phyloP scores from a whole-genome alignment of 2,113 vertebrate genomes.

The Numida meleagris region DNA sequence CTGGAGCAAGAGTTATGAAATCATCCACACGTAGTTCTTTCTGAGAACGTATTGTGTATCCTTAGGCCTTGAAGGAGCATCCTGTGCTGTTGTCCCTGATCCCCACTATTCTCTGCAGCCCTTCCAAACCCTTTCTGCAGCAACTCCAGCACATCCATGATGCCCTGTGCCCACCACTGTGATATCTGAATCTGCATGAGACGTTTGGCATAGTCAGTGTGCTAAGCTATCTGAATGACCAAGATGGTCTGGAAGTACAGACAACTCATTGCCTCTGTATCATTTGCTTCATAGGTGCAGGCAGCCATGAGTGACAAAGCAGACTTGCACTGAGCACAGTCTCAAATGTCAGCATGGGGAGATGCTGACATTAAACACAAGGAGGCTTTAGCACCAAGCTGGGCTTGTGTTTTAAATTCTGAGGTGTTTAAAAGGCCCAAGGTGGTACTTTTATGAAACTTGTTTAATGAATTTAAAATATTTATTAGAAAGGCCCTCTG shows the following conservation, averaged over 20 bases:
- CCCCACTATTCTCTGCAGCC: too few species aligned
- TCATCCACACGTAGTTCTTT: background rate
- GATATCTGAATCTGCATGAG: background rate
- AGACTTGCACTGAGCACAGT: background rate
- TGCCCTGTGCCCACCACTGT: fast-evolving
- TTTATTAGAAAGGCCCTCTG: conserved; percentile 1
- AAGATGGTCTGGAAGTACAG: background rate
- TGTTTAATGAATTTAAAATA: conserved; percentile 39
- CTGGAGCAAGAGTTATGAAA: background rate
- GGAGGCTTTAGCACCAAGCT: background rate
- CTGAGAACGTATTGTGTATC: background rate
- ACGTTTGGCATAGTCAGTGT: background rate
- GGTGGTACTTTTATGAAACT: background rate
- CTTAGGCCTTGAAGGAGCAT: background rate
- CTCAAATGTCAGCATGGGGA: background rate
- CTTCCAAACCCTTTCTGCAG: background rate
- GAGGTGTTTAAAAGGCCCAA: background rate
- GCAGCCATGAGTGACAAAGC: background rate
- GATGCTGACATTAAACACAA: background rate
- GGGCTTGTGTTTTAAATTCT: background rate
- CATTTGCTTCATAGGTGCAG: background rate
- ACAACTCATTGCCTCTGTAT: background rate
- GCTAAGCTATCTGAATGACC: background rate
- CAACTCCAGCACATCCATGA: fast-evolving
- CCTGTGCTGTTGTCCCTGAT: background rate